phyloP scores from a whole-genome alignment of 2,888 invertebrate species.

The Ectemnius continuus region DNA sequence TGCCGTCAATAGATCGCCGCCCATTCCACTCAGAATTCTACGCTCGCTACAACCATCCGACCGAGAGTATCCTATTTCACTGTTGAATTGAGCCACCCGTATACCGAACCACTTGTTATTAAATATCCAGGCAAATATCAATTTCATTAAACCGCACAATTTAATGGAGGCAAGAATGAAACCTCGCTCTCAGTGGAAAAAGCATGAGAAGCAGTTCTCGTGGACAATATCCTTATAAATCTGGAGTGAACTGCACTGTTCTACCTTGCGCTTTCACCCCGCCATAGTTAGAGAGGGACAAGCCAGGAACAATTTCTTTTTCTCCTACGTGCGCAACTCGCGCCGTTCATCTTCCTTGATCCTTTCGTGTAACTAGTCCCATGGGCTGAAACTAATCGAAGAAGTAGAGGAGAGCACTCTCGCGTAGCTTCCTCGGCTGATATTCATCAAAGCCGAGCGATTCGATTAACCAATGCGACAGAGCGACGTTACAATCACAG shows the following conservation, averaged over 20 bases:
- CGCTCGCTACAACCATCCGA: background rate
- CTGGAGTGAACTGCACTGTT: no score
- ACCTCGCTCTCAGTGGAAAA: conserved; percentile 18
- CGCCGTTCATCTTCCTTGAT: background rate
- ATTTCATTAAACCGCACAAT: no score
- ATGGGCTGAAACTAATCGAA: conserved; percentile 24
- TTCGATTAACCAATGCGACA: conserved; percentile 61
- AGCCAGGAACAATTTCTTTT: conserved; percentile 32
- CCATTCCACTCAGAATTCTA: background rate
- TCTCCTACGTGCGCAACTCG: background rate
- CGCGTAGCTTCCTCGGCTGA: conserved; percentile 47
- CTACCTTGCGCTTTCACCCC: conserved; percentile 15
- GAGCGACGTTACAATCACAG: no score
- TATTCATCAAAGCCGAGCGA: conserved; percentile 70
- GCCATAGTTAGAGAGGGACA: conserved; percentile 57
- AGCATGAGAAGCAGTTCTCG: no score
- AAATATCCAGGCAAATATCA: background rate
- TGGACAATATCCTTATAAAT: no score
- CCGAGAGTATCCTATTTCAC: conserved; percentile 1
- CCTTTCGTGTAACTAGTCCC: no score
- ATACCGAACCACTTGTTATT: background rate
- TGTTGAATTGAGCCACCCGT: background rate
- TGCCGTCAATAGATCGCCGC: background rate
- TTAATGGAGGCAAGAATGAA: conserved; percentile 6
- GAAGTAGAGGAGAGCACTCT: conserved; percentile 54